Base-by-base conservation (phyloP, 2,113 vertebrate species). In the Colossoma macropomum region DNA sequence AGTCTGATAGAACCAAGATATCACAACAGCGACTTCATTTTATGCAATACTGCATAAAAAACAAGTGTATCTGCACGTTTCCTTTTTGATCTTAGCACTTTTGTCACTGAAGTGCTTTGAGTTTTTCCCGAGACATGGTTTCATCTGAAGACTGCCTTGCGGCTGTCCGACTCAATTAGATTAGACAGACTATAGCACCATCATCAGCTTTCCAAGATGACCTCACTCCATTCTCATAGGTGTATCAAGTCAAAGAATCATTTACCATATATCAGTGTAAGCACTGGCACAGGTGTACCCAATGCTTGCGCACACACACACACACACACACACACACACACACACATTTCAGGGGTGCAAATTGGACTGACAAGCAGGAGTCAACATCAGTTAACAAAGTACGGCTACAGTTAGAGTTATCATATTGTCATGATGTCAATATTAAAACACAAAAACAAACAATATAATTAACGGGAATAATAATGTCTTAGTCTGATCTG, bases 181-280 rank as follows among this genome's bases (percentile, higher is more conserved):
- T 80, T 11, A 48, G 34, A 3, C 4, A 25, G 52, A 69, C 45
- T 52, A 54, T 48, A 71, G 45, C 23, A 59, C 19, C 48, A 80
- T 71, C 74, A 52, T 62, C 25, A 69, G 23, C 38, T 45, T 34
- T 50, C 50, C 7, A 68, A 69, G 77, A 80, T 80, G 75, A 80
- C 52, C 34, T 70, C 72, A 80, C 25, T 68, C 50, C 25, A 63
- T 41, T 80, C 72, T 45, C 56, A 34, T 56, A 71, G 28, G 56
- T 41, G 30, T 16, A 59, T 25, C 30, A n/a, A 76, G 69, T 86
- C 41, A 83, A 66, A 75, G 8, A 79, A 83, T 86, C 77, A 82
- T 79, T 71, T 71, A 45, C 21, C 25, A 68, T 60, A 68, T 74
- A 79, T 79, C 52, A 76, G 21, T 27, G 28, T 30, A 60, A 41